Percentiles rank a stretch among this genome's conserved stretches.
phyloP scores from a whole-genome alignment of 2,113 vertebrate species.

The Micromys minutus region DNA sequence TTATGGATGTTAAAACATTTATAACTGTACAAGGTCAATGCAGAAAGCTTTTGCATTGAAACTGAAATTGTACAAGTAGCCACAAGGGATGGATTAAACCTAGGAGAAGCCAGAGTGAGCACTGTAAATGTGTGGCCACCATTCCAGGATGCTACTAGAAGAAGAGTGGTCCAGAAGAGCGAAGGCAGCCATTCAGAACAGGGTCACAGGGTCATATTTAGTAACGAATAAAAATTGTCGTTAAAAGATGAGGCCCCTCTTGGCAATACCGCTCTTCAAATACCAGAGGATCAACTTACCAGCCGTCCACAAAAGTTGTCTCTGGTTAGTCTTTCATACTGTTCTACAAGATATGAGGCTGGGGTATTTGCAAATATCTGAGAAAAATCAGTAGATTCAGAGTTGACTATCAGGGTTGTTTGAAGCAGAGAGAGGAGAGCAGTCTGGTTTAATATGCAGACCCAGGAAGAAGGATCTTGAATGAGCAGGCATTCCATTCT shows the following conservation, averaged over 20 bases:
- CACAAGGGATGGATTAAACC: constrained; percentile 65
- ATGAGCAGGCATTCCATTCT: not conserved
- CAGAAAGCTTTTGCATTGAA: constrained; percentile 64
- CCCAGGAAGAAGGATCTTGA: not conserved
- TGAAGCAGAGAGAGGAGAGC: not conserved
- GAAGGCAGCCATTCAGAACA: rapidly evolving
- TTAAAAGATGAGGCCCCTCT: not conserved
- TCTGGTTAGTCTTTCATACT: constrained; percentile 2
- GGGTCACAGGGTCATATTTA: not conserved
- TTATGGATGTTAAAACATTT: constrained; percentile 79
- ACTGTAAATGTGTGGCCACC: not conserved
- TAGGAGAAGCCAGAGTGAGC: constrained; percentile 20
- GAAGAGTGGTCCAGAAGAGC: not conserved
- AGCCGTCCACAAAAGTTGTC: not conserved
- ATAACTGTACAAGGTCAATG: constrained; percentile 78
- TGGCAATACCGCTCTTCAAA: constrained; percentile 7
- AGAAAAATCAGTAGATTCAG: constrained; percentile 20
- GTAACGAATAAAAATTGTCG: constrained; percentile 4
- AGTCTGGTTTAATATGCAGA: not conserved
- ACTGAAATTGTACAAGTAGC: constrained; percentile 56
- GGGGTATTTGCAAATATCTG: not conserved
- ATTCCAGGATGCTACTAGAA: constrained; percentile 6
- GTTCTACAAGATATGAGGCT: not conserved
- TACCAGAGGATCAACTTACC: not conserved
- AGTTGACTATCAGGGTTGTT: not conserved